Evolutionary conservation across 1,140 invertebrate species (phyloP), one percentile per base, ranked within the genome.

Genomic region (Pseudomyrmex concolor): DNA sequence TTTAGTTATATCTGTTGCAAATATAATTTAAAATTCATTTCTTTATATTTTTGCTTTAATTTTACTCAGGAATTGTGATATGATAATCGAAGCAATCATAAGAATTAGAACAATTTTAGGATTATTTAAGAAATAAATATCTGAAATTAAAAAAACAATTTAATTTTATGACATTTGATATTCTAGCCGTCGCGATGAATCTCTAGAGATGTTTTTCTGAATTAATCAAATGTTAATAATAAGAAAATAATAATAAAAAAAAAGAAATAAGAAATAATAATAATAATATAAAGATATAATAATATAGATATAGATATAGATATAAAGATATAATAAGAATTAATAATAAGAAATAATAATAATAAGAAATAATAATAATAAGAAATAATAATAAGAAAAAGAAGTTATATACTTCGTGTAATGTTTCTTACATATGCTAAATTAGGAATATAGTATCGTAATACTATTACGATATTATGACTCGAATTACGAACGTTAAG

Each of bases 401-500:
- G 34, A 34, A 34, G 54, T 78, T 19, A 45, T 13, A 57, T 84
- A 77, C 84, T 66, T 54, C 4, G 7, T 25, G 71, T 60, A 13
- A 12, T 43, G 71, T 60, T 43, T 45, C 51, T 3, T 22, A 22
- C 5, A 15, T 7, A 10, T 13, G 1, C 12, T 22, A 57, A 45
- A 63, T 84, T 84, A 54, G 70, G 51, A 19, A 25, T 22, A 43
- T 5, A 15, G 43, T 87, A 59, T 66, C 55, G 60, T 84, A 86
- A 77, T 54, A 19, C 51, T 7, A 12, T 25, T 19, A 34, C 19
- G 73, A 64, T 86, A 70, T 66, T 50, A 19, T 9, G 66, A 70
- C 78, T 19, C 17, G 50, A 43, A 83, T 83, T 68, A 83, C 80
- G 54, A 62, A 43, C 25, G 45, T 45, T n/a, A 50, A n/a, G 59